phyloP scores from a whole-genome alignment of 2,113 vertebrate species.

The Gymnorhina tibicen region DNA sequence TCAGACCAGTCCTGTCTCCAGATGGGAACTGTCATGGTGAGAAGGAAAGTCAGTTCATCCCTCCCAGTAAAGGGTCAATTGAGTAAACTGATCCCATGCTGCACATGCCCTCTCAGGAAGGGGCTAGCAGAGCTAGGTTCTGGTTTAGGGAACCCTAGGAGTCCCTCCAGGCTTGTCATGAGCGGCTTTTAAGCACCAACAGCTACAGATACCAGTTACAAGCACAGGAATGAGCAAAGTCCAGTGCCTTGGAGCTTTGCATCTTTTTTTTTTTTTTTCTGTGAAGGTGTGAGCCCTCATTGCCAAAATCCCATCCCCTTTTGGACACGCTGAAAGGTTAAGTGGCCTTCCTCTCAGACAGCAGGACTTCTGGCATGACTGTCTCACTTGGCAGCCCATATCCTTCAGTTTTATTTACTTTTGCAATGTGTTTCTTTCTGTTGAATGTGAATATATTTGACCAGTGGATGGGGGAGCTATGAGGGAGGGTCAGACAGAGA shows the following conservation, averaged over 20 bases:
- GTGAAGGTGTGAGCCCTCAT: neutral
- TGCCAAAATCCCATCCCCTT: neutral
- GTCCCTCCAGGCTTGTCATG: neutral
- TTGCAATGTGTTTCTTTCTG: constrained; percentile 18
- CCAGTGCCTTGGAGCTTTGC: neutral
- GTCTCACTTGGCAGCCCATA: neutral
- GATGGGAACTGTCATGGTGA: rapidly evolving
- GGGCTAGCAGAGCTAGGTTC: neutral
- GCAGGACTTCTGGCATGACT: neutral
- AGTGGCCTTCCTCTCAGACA: constrained; percentile 6
- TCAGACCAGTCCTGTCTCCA: neutral
- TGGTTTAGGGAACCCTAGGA: neutral
- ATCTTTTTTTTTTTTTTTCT: neutral
- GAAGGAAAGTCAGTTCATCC: neutral
- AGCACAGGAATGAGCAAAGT: neutral
- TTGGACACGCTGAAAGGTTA: neutral
- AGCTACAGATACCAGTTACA: neutral
- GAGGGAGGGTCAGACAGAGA: neutral
- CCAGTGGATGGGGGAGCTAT: neutral
- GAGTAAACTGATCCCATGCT: neutral
- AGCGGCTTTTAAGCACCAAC: neutral
- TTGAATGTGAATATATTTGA: neutral
- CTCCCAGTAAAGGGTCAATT: neutral
- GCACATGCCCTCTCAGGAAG: neutral
- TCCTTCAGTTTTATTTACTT: neutral